A percentile compares a stretch with the other conserved stretches of the same genome.
Evolutionary conservation across 2,888 invertebrate genomes (phyloP).

Genomic region (Doris montereyensis): DNA sequence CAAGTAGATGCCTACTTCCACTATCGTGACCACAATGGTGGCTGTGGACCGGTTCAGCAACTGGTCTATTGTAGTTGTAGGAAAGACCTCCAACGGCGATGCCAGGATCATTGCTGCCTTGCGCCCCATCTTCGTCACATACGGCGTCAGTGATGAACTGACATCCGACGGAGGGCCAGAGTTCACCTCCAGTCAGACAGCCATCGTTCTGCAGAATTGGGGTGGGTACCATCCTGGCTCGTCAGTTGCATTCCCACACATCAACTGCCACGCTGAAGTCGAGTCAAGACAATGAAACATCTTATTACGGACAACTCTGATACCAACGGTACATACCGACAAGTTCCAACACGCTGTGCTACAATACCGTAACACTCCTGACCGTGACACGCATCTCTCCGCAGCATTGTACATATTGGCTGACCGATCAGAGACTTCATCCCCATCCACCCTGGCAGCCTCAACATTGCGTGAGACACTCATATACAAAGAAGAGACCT

Average conservation of each 20-base stretch:
- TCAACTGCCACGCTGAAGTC: slow-evolving; percentile 55
- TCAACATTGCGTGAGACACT: slow-evolving; percentile 47
- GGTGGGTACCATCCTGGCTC: no score
- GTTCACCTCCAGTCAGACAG: no score
- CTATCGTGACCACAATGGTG: slow-evolving; percentile 49
- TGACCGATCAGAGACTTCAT: slow-evolving; percentile 25
- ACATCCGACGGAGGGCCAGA: no score
- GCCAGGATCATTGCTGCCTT: slow-evolving; percentile 47
- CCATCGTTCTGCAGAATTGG: no score
- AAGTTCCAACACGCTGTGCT: slow-evolving; percentile 49
- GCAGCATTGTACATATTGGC: slow-evolving; percentile 19
- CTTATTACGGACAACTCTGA: slow-evolving; percentile 53
- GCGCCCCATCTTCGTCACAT: slow-evolving; percentile 50
- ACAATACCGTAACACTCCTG: no score
- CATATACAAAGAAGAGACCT: slow-evolving; percentile 45
- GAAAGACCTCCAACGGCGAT: slow-evolving; percentile 40
- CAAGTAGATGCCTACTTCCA: slow-evolving; percentile 12
- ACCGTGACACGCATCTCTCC: slow-evolving; percentile 44
- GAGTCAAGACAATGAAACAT: slow-evolving; percentile 56
- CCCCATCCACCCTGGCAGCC: slow-evolving; percentile 45
- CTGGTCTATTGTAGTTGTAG: slow-evolving; percentile 49
- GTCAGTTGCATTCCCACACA: slow-evolving; percentile 54
- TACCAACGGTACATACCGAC: slow-evolving; percentile 49
- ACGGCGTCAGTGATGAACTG: slow-evolving; percentile 53
- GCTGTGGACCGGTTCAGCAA: slow-evolving; percentile 53